Percentiles rank a stretch among this genome's conserved stretches.
Evolutionary conservation across 1,140 invertebrate genomes (phyloP).

Genomic region (Nasonia vitripennis): DNA sequence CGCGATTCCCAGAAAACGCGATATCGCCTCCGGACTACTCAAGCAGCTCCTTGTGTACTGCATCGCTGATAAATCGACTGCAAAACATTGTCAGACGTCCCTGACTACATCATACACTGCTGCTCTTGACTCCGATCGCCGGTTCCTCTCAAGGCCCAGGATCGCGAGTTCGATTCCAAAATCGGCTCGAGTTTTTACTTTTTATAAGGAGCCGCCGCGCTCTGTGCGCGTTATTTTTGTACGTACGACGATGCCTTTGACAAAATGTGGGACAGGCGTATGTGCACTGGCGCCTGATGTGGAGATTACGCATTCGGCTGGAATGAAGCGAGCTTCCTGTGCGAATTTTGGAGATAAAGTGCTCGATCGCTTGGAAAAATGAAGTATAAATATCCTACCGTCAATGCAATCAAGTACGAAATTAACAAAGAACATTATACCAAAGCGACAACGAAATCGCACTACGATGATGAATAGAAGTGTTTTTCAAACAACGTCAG

Average conservation of each 20-base stretch:
- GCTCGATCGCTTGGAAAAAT: too few relatives aligned
- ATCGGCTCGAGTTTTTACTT: background rate
- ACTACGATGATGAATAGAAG: too few relatives aligned
- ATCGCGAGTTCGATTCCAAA: background rate
- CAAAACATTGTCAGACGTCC: background rate
- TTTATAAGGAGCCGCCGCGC: background rate
- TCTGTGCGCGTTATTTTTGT: background rate
- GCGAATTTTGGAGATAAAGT: background rate
- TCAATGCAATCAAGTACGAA: too few relatives aligned
- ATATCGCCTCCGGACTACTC: too few relatives aligned
- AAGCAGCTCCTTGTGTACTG: background rate
- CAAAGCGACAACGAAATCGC: too few relatives aligned
- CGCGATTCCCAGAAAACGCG: too few relatives aligned
- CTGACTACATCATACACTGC: background rate
- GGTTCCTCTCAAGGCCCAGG: background rate
- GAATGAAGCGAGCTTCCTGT: background rate
- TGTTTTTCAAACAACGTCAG: too few relatives aligned
- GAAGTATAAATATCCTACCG: too few relatives aligned
- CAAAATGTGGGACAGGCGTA: background rate
- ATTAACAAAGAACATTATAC: too few relatives aligned
- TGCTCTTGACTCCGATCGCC: background rate
- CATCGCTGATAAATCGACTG: constrained; percentile 2
- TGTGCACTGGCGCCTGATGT: too few relatives aligned
- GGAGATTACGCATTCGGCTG: too few relatives aligned
- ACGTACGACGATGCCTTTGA: background rate